Evolutionary conservation across 1,140 invertebrate genomes (phyloP), one percentile per base, ranked within the genome.

Genomic region (Steinernema khuongi): DNA sequence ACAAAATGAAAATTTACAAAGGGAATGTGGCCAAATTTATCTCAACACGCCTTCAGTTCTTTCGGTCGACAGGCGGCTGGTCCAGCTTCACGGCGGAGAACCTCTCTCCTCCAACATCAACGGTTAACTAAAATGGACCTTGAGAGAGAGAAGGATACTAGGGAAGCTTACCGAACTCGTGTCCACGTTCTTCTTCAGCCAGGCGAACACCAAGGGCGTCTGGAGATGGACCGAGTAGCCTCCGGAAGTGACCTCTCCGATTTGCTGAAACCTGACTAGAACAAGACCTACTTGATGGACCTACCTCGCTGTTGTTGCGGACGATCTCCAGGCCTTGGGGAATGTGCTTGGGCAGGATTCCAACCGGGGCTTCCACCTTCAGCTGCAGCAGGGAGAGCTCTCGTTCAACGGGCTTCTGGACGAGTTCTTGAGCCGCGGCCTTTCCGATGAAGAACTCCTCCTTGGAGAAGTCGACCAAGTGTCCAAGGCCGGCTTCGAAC

Each of bases 241-340:
- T 29, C 76, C 77, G 0, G 77, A 78, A 0, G 77, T 78, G 36
- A 78, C 74, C 41, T 78, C 75, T 18, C 77, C 77, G 43, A 78
- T 79, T 67, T 72, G 43, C 75, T 76, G 29, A 29, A 76, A 76
- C 2, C 19, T 7, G 67, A 44, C 0, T 30, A 17, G 11, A 31
- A 31, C 28, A 14, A 14, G 4, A n/a, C 7, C 4, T 30, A n/a
- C 19, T 14, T 69, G 31, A 41, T 69, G 19, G 4, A 14, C 30
- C n/a, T n/a, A 69, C 68, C 7, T 69, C 68, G 19, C 26, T 30
- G 33, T 30, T 41, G 33, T 30, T 69, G 7, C 30, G 7, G 14
- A 69, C 33, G n/a, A 69, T 31, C 68, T 69, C 68, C 31, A 32
- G 4, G 4, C 68, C 68, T 30, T 41, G 33, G 7, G 30, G 68